These are phyloP conservation scores for Ceratina japonica DNA, from an alignment of 1,140 invertebrate genomes.

Conservation along the genomic window DNA sequence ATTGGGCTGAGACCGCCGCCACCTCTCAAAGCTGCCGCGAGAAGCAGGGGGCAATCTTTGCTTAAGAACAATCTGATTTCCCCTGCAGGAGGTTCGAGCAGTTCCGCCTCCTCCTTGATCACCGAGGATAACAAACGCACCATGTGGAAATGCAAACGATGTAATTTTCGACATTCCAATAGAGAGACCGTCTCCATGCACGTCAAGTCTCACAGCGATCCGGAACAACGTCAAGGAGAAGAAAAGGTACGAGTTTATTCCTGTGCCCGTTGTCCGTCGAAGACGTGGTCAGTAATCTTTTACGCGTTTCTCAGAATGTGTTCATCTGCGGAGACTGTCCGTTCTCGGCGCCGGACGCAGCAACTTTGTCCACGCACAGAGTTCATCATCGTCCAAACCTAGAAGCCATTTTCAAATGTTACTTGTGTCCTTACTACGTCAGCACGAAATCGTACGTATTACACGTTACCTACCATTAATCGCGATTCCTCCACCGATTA, in stretches of 20 bases:
- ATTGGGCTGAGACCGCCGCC: constrained; percentile 67
- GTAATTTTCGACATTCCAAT: constrained; percentile 86
- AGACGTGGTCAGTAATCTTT: neutral
- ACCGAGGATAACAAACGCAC: constrained; percentile 80
- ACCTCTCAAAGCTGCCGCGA: constrained; percentile 64
- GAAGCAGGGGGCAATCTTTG: constrained; percentile 70
- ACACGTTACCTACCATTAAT: too few relatives aligned
- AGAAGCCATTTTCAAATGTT: constrained; percentile 88
- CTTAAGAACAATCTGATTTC: constrained; percentile 69
- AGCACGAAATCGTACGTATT: constrained; percentile 80
- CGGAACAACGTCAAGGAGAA: constrained; percentile 41
- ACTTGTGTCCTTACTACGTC: constrained; percentile 89
- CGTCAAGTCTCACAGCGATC: constrained; percentile 83
- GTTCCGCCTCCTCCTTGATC: constrained; percentile 30
- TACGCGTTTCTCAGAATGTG: constrained; percentile 50
- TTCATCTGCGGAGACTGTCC: constrained; percentile 86
- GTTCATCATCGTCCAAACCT: constrained; percentile 86
- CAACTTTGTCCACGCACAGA: constrained; percentile 84
- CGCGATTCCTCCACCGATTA: neutral
- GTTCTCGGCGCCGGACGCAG: constrained; percentile 83
- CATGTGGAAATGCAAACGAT: constrained; percentile 91
- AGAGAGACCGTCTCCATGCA: constrained; percentile 84
- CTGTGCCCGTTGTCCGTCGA: neutral
- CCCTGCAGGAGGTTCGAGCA: constrained; percentile 13
- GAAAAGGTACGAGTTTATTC: constrained; percentile 57